These are phyloP conservation scores for Pristionchus exspectatus DNA, from an alignment of 2,888 invertebrate species.

Conservation along the genomic window DNA sequence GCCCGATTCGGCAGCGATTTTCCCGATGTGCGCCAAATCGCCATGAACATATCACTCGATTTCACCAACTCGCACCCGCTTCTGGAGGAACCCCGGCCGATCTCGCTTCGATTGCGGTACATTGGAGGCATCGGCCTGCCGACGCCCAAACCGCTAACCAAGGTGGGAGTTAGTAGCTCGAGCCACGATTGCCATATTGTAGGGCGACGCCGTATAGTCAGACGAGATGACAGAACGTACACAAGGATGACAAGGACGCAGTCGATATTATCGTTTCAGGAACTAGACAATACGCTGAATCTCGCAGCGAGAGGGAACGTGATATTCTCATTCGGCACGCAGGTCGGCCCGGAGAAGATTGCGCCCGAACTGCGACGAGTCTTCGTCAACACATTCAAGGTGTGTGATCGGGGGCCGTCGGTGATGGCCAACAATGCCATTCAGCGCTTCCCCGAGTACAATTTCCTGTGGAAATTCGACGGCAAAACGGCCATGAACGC, in stretches of 20 bases:
- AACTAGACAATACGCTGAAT: conserved; percentile 57
- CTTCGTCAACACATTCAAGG: not conserved
- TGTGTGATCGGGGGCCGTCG: too few species aligned
- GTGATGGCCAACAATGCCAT: too few species aligned
- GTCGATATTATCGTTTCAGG: not conserved
- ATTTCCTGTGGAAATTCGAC: conserved; percentile 50
- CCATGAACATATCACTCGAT: not conserved
- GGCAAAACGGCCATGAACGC: not conserved
- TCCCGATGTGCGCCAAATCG: conserved; percentile 10
- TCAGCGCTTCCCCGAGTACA: conserved; percentile 50
- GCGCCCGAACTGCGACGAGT: not conserved
- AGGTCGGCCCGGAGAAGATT: conserved; percentile 6
- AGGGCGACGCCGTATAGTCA: too few species aligned
- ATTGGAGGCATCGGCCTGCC: conserved; percentile 37
- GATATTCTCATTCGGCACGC: conserved; percentile 70
- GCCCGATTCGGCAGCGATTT: not conserved
- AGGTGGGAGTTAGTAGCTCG: not conserved
- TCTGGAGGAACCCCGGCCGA: conserved; percentile 22
- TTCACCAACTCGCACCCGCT: conserved; percentile 21
- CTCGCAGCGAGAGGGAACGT: conserved; percentile 59
- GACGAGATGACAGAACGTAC: too few species aligned
- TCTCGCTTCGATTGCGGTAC: not conserved
- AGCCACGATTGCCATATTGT: too few species aligned
- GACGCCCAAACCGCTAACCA: not conserved
- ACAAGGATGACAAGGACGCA: too few species aligned